Evolutionary conservation across 2,888 invertebrate species (phyloP), one percentile per base, ranked within the genome.

Genomic region (Drosophila histrio): DNA sequence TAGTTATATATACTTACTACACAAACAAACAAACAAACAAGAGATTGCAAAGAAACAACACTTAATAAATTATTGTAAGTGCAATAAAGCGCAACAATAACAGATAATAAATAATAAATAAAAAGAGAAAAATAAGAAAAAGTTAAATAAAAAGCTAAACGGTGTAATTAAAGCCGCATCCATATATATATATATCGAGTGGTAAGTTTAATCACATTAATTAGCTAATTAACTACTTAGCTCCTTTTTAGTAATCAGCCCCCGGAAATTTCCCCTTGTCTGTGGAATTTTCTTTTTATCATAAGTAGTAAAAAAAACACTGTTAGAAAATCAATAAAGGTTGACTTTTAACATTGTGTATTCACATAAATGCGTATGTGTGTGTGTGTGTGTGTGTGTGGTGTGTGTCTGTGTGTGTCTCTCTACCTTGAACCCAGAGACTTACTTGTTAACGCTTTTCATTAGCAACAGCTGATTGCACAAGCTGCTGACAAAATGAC

Each of bases 391-490:
- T n/a, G 17, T 34, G 21, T 28, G 32, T 6, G 7, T 26, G n/a
- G 7, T 41, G 3, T 15, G 21, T 13, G 39, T 13, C 22, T 30
- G 1, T 22, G 13, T 13, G 15, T 15, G 19, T 24, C 32, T 26
- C 32, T n/a, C 22, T 41, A 11, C 8, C 7, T 19, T 41, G 17
- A 13, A 43, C 43, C 19, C 8, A 2, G 44, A 15, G 47, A 50
- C 58, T 66, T 62, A 50, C 58, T 66, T 62, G 62, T 53, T 64
- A 65, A 68, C 68, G 53, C 67, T 76, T 87, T 87, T 87, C 85
- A 83, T 84, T 87, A 87, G 72, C 86, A 85, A 87, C 88, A 85
- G 84, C 88, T 85, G 84, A 85, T 87, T 85, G 77, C 75, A 79
- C 82, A 87, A 87, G 78, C 53, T 61, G 71, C 81, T 69, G 70